Percentiles rank a stretch among this genome's conserved stretches.
Evolutionary conservation across 2,113 vertebrate genomes (phyloP).

Genomic region (Ailurus styani): DNA sequence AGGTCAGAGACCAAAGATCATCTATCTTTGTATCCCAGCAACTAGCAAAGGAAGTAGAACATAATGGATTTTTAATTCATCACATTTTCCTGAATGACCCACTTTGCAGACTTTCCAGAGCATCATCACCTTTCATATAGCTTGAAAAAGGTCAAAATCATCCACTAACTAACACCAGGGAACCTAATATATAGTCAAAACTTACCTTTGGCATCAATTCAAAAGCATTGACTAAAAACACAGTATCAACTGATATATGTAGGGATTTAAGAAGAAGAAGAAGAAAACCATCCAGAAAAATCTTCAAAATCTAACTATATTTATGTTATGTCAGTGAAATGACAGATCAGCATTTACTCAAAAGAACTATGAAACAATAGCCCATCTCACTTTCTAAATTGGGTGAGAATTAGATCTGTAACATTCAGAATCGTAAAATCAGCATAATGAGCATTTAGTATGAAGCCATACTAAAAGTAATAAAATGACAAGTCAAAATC

Average conservation of each 20-base stretch:
- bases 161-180: neutral
- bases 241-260: neutral
- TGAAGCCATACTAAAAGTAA: neutral
- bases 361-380: neutral
- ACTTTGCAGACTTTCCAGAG: slow-evolving; percentile 44
- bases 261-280: neutral
- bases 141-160: slow-evolving; percentile 44
- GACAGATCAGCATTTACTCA: neutral
- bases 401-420: neutral
- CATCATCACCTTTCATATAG: neutral
- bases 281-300: neutral
- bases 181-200: slow-evolving; percentile 46
- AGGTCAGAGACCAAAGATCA: slow-evolving; percentile 13
- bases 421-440: neutral
- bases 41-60: slow-evolving; percentile 2
- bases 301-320: neutral
- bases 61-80: slow-evolving; percentile 50
- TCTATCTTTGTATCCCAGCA: slow-evolving; percentile 27
- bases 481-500: slow-evolving; percentile 6
- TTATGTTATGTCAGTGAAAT: neutral
- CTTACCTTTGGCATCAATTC: slow-evolving; percentile 36
- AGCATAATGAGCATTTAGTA: neutral
- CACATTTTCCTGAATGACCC: slow-evolving; percentile 29
- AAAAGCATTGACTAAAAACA: slow-evolving; percentile 41
- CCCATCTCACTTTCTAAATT: neutral